phyloP scores from a whole-genome alignment of 1,140 invertebrate species.

The Camponotus pennsylvanicus region DNA sequence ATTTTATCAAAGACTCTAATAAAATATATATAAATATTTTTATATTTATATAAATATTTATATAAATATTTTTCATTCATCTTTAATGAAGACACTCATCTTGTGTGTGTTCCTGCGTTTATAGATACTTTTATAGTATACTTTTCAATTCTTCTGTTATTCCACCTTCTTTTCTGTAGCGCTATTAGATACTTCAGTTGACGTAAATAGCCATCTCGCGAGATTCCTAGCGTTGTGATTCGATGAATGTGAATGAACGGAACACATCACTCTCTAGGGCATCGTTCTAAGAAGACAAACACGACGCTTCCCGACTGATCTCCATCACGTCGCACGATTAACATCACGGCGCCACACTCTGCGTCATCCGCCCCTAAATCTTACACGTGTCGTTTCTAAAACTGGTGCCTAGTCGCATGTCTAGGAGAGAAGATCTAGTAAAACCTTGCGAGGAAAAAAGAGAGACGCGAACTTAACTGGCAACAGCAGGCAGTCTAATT shows the following conservation, averaged over 20 bases:
- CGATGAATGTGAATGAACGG: slow-evolving; percentile 28
- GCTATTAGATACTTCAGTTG: background rate
- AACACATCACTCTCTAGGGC: background rate
- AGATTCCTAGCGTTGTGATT: slow-evolving; percentile 21
- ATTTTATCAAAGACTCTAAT: too few species aligned
- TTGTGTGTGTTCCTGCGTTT: too few species aligned
- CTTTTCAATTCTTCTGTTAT: background rate
- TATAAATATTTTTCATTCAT: too few species aligned
- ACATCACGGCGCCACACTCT: slow-evolving; percentile 14
- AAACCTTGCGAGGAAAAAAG: background rate
- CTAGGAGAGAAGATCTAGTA: slow-evolving; percentile 45
- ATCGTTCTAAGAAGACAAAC: slow-evolving; percentile 21
- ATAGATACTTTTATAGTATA: too few species aligned
- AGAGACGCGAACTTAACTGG: background rate
- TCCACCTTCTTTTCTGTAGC: background rate
- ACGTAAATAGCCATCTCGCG: background rate
- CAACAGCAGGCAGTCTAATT: slow-evolving; percentile 22
- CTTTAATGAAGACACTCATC: too few species aligned
- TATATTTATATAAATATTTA: too few species aligned
- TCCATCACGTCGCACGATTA: background rate
- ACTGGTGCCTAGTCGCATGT: background rate
- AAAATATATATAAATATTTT: too few species aligned
- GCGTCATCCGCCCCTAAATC: slow-evolving; percentile 24
- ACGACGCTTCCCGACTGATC: background rate
- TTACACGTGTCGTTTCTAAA: slow-evolving; percentile 47